A percentile compares a stretch with the other conserved stretches of the same genome.
These are phyloP conservation scores for Drosophila bifasciata DNA, from an alignment of 1,140 invertebrate genomes.

Conservation along the genomic window DNA sequence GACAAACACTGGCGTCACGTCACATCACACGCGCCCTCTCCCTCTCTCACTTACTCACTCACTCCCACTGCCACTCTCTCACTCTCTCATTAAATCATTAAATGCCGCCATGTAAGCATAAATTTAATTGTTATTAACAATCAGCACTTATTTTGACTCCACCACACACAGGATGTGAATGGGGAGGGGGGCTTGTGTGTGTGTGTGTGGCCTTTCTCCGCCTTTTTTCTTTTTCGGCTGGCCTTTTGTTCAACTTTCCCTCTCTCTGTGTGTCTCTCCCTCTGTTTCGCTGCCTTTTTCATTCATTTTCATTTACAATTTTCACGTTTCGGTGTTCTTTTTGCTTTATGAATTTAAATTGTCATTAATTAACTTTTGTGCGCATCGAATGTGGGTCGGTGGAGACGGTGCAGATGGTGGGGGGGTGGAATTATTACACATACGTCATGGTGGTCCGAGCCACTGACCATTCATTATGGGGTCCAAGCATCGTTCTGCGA, in stretches of 20 bases:
- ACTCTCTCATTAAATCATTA: slow-evolving; percentile 74
- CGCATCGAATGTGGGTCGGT: slow-evolving; percentile 5
- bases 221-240: too few relatives aligned
- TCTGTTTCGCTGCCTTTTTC: slow-evolving; percentile 44
- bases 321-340: slow-evolving; percentile 72
- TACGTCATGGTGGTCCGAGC: slow-evolving; percentile 45
- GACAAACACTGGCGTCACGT: slow-evolving; percentile 50
- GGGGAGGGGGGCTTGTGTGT: too few relatives aligned
- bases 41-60: too few relatives aligned
- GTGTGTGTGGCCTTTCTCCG: too few relatives aligned
- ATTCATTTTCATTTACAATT: slow-evolving; percentile 79
- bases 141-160: slow-evolving; percentile 65
- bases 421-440: slow-evolving; percentile 65
- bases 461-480: slow-evolving; percentile 67
- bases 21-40: too few relatives aligned
- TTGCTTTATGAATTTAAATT: slow-evolving; percentile 83
- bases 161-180: neutral
- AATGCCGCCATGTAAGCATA: slow-evolving; percentile 79
- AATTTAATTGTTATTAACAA: slow-evolving; percentile 83
- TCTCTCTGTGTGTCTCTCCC: neutral
- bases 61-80: too few relatives aligned
- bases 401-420: neutral
- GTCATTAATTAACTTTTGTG: slow-evolving; percentile 75
- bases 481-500: slow-evolving; percentile 51
- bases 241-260: too few relatives aligned